Base-by-base conservation (phyloP, 2,797 vertebrate species). In the Gouania willdenowi region DNA sequence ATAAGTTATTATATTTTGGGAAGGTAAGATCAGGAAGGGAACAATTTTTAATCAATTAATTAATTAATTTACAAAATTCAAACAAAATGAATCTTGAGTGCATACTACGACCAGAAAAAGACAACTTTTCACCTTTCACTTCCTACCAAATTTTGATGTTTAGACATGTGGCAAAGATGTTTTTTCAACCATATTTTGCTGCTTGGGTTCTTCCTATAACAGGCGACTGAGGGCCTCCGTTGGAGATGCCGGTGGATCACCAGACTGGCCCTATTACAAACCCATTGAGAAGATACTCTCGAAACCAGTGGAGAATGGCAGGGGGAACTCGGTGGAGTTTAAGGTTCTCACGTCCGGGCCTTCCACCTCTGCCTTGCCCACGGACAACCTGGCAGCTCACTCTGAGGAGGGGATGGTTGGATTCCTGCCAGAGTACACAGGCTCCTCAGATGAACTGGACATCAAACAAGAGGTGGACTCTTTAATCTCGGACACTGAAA, bases 231-330 rank as follows among this genome's bases (percentile, higher is more conserved):
- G 97, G 82, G 86, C 93, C 75, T 89, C 92, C 69, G 87, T 75
- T 32, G 85, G 81, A 44, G 92, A 92, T 63, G 85, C 88, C 26
- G 81, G 84, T 4, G 79, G 91, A 58, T 76, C 70, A 1, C 91
- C 95, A 1, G 94, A 98, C 67, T 98, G 96, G 96, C 94, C 96
- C 10, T 98, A 97, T 79, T 98, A 86, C 69, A 93, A 93, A 81
- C 73, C 93, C 61, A 98, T 98, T 57, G 94, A 98, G 65, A 94
- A 92, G 82, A 98, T 98, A 76, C 88, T 98, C 62, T 90, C 92
- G 73, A 95, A 93, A 75, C 88, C 89, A n/a, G 84, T 91, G 40
- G 94, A 95, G 70, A 90, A 83, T 1, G 90, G 84, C 6, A 87
- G 92, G 34, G 85, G 88, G 77, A 91, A 79, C 71, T 82, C 91